Percentiles rank a stretch among this genome's conserved stretches.
Evolutionary conservation across 2,113 vertebrate species (phyloP).

Genomic region (Callipepla squamata): DNA sequence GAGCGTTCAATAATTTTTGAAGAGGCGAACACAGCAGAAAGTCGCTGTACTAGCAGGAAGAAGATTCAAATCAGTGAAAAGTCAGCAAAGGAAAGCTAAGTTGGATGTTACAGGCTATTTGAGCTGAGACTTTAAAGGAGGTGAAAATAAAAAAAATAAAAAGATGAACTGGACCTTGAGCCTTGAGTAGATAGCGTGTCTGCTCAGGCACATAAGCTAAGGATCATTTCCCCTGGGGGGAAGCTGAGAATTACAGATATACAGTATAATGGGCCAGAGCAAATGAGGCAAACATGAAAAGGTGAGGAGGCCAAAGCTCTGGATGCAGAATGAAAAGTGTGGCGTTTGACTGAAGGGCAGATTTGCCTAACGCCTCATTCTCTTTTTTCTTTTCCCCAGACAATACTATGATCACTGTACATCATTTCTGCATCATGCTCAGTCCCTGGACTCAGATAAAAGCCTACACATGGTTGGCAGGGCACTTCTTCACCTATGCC

Average conservation of each 20-base stretch:
- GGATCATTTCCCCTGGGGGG: not conserved
- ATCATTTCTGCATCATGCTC: not conserved
- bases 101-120: not conserved
- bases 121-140: not conserved
- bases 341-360: not conserved
- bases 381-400: not conserved
- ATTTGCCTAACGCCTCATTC: not conserved
- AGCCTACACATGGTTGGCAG: not conserved
- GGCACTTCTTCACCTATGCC: not conserved
- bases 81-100: not conserved
- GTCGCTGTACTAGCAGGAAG: not conserved
- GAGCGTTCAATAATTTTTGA: not conserved
- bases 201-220: not conserved
- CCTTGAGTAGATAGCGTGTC: not conserved
- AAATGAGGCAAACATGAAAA: rapidly evolving
- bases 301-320: not conserved
- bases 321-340: not conserved
- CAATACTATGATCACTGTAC: not conserved
- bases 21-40: not conserved
- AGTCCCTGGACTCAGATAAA: constrained; percentile 4
- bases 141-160: not conserved
- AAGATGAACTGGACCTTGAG: not conserved
- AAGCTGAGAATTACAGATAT: not conserved
- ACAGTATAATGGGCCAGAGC: not conserved
- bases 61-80: not conserved